phyloP scores from a whole-genome alignment of 2,113 vertebrate genomes.

The Sinocyclocheilus rhinocerous region DNA sequence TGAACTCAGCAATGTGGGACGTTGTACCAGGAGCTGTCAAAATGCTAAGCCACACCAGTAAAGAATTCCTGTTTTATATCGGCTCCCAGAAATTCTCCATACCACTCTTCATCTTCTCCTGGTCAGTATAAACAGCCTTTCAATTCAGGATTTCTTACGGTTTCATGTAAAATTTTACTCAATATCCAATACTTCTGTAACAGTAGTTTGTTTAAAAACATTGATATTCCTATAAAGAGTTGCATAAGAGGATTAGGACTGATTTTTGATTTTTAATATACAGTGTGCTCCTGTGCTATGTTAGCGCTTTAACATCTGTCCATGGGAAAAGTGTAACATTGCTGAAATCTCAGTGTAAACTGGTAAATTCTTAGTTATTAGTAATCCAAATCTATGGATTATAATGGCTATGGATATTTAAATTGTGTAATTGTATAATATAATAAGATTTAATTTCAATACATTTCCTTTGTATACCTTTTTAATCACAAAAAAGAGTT shows the following conservation, averaged over 20 bases:
- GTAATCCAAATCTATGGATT: neutral
- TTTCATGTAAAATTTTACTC: neutral
- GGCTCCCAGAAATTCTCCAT: constrained; percentile 85
- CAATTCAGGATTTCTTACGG: neutral
- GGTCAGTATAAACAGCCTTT: constrained; percentile 69
- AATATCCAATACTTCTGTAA: too few relatives aligned
- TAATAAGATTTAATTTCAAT: too few relatives aligned
- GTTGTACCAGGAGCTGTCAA: constrained; percentile 70
- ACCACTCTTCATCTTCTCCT: constrained; percentile 78
- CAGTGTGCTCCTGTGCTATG: constrained; percentile 82
- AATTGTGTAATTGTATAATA: too few relatives aligned
- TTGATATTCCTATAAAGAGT: too few relatives aligned
- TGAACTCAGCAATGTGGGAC: constrained; percentile 75
- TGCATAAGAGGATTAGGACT: too few relatives aligned
- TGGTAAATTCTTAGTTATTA: constrained; percentile 69
- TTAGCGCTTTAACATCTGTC: constrained; percentile 77
- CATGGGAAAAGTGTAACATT: constrained; percentile 78
- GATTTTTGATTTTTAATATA: constrained; percentile 36
- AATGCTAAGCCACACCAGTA: constrained; percentile 63
- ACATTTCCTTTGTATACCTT: too few relatives aligned
- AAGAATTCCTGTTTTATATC: constrained; percentile 78
- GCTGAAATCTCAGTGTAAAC: constrained; percentile 80
- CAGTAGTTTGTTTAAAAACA: too few relatives aligned
- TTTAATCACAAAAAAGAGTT: too few relatives aligned
- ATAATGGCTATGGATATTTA: neutral